Evolutionary conservation across 2,113 vertebrate genomes (phyloP).

Genomic region (Poecilia latipinna): DNA sequence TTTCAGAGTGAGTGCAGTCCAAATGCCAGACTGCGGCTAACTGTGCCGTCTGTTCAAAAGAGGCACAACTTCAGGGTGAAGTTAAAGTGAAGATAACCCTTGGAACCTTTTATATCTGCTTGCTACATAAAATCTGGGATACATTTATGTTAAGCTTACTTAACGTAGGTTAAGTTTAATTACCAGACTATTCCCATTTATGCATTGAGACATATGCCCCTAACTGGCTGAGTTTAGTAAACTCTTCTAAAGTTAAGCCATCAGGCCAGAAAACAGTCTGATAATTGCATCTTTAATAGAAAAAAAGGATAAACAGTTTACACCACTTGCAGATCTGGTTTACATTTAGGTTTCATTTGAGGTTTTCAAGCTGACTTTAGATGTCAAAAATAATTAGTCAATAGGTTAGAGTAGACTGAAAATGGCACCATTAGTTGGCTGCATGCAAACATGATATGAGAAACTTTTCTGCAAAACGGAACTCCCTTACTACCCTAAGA

Average conservation of each 20-base stretch:
- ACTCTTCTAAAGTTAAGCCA: too few species aligned
- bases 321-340: background rate
- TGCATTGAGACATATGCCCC: background rate
- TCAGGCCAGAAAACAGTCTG: too few species aligned
- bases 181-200: background rate
- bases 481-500: background rate
- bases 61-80: background rate
- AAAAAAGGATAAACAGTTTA: background rate
- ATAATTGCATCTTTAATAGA: background rate
- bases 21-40: conserved; percentile 30
- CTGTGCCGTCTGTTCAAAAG: background rate
- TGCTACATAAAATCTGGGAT: background rate
- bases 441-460: background rate
- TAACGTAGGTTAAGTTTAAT: too few species aligned
- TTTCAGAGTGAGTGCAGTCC: conserved; percentile 1
- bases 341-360: background rate
- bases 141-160: background rate
- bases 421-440: too few species aligned
- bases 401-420: too few species aligned
- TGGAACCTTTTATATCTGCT: background rate
- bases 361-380: background rate
- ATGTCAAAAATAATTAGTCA: background rate
- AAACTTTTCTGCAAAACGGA: background rate
- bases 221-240: too few species aligned
- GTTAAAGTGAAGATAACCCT: background rate